Base-by-base conservation (phyloP, 2,113 vertebrate genomes). In the Apeltes quadracus region DNA sequence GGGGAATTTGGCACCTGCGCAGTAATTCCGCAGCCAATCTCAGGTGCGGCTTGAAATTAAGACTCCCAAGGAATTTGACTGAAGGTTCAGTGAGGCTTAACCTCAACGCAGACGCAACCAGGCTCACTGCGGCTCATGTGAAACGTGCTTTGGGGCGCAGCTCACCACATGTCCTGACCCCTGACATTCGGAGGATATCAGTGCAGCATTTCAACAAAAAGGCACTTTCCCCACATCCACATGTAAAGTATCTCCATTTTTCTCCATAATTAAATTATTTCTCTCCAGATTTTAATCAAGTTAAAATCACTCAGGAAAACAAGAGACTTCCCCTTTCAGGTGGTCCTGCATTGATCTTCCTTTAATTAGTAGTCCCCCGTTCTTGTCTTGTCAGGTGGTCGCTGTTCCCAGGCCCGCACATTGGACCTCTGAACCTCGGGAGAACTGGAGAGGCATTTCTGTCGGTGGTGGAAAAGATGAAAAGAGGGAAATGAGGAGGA, bases 341-440 rank as follows among this genome's bases (percentile, higher is more conserved):
- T 22, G 32, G 48, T 69, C 39, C 34, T n/a, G 44, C 75, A 32
- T 65, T 81, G 54, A 59, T 63, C 51, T 70, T 50, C 43, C n/a
- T 74, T 66, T 68, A 72, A 81, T 79, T 65, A 83, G 13, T 53
- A 23, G 23, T 68, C 51, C 64, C 64, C 69, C 61, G 23, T 68
- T 55, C 59, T 43, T 20, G 44, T 51, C 54, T 18, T 63, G 44
- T 81, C 59, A 64, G 72, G 15, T 61, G n/a, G 20, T 57, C 3
- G 46, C 64, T 23, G 39, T 79, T 84, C 81, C 81, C 84, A 69
- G 64, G 71, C 54, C 51, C 63, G 59, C 76, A 58, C 48, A 22
- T 12, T 29, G 61, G 78, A 82, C 84, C 85, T 87, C 63, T 75
- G 85, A 77, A 72, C 85, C 57, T 69, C 75, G 53, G 82, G 59